These are phyloP conservation scores for Ptycholaimellus sp. DNA, from an alignment of 2,888 invertebrate species.

Conservation along the genomic window DNA sequence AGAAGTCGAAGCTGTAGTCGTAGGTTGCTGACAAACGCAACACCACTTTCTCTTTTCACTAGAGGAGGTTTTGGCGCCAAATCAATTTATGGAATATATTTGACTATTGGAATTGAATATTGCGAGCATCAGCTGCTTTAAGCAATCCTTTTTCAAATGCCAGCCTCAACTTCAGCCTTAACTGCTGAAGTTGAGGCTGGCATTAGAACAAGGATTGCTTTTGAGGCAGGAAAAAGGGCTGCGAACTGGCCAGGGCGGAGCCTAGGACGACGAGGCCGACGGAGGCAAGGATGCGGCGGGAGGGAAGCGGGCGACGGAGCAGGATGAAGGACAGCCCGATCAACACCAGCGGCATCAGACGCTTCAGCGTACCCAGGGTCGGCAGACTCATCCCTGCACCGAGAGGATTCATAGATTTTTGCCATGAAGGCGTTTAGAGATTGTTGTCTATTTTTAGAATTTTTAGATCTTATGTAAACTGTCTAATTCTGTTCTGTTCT, in stretches of 20 bases:
- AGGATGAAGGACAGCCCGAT: conserved; percentile 1
- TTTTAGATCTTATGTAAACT: too few relatives aligned
- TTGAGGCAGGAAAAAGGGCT: too few relatives aligned
- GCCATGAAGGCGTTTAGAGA: too few relatives aligned
- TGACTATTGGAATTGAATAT: conserved; percentile 10
- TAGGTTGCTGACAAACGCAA: conserved; percentile 13
- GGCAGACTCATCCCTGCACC: conserved; percentile 36
- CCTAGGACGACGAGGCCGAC: not conserved
- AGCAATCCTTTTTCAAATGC: not conserved
- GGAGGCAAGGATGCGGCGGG: conserved; percentile 1
- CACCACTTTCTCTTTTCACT: not conserved
- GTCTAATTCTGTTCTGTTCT: too few relatives aligned
- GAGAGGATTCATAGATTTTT: too few relatives aligned
- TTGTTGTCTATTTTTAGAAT: too few relatives aligned
- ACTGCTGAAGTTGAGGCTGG: too few relatives aligned
- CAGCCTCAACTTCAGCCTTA: not conserved
- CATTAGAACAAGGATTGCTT: too few relatives aligned
- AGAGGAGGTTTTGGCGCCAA: not conserved
- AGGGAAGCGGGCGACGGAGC: conserved; percentile 1
- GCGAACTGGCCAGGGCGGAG: conserved; percentile 3
- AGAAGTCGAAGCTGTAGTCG: conserved; percentile 16
- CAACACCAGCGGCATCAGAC: conserved; percentile 28
- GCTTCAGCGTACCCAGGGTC: conserved; percentile 34
- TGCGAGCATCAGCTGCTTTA: conserved; percentile 1
- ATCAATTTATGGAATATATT: conserved; percentile 4